Evolutionary conservation across 2,797 vertebrate genomes (phyloP), one percentile per base, ranked within the genome.

Genomic region (Hoplostethus mediterraneus): DNA sequence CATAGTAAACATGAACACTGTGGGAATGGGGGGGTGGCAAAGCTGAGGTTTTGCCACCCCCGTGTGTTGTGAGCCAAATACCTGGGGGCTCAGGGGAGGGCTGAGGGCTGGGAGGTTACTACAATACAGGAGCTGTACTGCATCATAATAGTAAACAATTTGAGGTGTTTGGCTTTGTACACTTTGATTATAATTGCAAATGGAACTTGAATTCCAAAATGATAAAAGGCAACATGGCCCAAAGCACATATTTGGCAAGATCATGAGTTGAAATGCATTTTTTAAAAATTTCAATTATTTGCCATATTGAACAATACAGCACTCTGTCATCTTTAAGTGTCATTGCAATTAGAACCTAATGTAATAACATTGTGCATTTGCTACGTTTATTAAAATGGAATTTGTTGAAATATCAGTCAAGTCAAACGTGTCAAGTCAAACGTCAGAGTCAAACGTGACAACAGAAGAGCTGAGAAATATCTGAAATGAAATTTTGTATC

Each of bases 1-100:
- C 75, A 84, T 83, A 86, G 82, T 92, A 90, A 93, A 93, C 89
- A 93, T 80, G 67, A 85, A 80, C 88, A 83, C 88, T 87, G 75
- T 67, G 85, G 87, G 89, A 90, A 90, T 87, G 83, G 85, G 75
- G 71, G 67, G 73, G 85, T 83, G 79, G 82, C 77, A 81, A 83
- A 78, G 63, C 63, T 44, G 71, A 77, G 78, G 74, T 55, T 79
- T 62, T 85, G 79, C 85, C 82, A 80, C 80, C 62, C 47, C 64
- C 57, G 66, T 44, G 65, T 74, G 74, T 73, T 77, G 69, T 48
- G 81, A 80, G 80, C 38, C 78, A 69, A 62, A 48, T 6, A 56
- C 89, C 81, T 75, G 14, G 1, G 87, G 76, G 84, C 87, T 61
- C 48, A 57, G 33, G 81, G 47, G 45, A 45, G 71, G 68, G 59